Conservation (phyloP, 35 echinoderm and acorn worm genomes). For the Eucidaris tribuloides region DNA sequence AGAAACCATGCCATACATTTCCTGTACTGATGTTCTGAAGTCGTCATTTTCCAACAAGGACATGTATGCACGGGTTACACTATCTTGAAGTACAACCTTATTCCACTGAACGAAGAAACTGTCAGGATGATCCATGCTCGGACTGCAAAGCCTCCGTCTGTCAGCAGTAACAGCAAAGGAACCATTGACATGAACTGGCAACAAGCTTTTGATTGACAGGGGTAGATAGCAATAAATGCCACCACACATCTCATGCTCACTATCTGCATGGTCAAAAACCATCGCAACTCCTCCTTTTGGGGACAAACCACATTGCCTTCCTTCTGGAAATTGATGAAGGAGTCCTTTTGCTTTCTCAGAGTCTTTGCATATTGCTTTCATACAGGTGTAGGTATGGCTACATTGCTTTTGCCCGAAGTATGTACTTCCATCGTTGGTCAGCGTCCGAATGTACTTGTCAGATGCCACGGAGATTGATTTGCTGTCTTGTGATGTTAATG, state of each 20-base stretch:
- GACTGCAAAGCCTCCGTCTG: conserved; percentile 22
- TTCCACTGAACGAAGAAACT: conserved; percentile 45
- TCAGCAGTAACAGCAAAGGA: conserved; percentile 49
- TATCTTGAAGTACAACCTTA: conserved; percentile 18
- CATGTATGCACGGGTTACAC: conserved; percentile 39
- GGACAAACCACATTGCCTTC: not conserved
- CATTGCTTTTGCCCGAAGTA: not conserved
- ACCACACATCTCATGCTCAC: not conserved
- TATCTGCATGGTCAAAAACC: not conserved
- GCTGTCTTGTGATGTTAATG: not conserved
- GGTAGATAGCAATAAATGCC: conserved; percentile 73
- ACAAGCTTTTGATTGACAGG: conserved; percentile 16
- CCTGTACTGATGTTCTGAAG: not conserved
- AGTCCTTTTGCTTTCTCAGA: not conserved
- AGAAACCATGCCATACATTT: not conserved
- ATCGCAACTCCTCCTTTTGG: conserved; percentile 56
- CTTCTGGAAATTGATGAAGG: not conserved
- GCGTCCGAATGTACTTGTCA: not conserved
- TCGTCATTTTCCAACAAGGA: conserved; percentile 14
- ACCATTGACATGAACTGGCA: conserved; percentile 72
- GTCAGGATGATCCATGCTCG: not conserved
- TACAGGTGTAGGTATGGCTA: not conserved
- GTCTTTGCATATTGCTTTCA: not conserved
- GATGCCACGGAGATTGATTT: not conserved
- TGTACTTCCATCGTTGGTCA: not conserved